Evolutionary conservation across 2,888 invertebrate genomes (phyloP).

Genomic region (Heliconius ismenius): DNA sequence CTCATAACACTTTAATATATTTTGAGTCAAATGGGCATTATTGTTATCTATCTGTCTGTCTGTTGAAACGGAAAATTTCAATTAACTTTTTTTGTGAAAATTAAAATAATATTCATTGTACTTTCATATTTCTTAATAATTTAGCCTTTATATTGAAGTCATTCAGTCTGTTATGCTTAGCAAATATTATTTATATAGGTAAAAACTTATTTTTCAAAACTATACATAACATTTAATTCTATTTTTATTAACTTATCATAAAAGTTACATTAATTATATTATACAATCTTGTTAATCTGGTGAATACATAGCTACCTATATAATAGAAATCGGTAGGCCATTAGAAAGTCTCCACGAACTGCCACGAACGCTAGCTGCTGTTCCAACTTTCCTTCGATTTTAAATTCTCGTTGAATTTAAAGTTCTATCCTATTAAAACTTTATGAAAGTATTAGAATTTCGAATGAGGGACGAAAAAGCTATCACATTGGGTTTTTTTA

Average conservation of each 20-base stretch:
- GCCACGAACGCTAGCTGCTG: conserved; percentile 55
- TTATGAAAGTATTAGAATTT: conserved; percentile 79
- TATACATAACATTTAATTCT: too few species aligned
- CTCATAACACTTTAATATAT: too few species aligned
- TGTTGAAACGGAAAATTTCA: too few species aligned
- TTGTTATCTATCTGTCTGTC: too few species aligned
- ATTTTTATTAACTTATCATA: neutral
- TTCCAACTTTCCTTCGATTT: conserved; percentile 66
- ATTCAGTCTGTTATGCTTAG: too few species aligned
- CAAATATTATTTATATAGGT: too few species aligned
- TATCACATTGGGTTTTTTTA: conserved; percentile 70
- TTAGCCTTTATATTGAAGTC: too few species aligned
- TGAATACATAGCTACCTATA: conserved; percentile 36
- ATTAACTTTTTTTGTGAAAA: too few species aligned
- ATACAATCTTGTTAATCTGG: conserved; percentile 49
- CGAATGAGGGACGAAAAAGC: conserved; percentile 78
- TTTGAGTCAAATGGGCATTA: too few species aligned
- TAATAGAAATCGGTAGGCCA: conserved; percentile 49
- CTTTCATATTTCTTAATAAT: too few species aligned
- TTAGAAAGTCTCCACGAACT: conserved; percentile 50
- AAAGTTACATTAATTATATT: neutral
- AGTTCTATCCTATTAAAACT: conserved; percentile 81
- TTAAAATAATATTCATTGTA: too few species aligned
- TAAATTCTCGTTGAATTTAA: conserved; percentile 76
- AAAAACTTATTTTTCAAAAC: too few species aligned